Evolutionary conservation across 2,888 invertebrate genomes (phyloP).

Genomic region (Tigriopus californicus): DNA sequence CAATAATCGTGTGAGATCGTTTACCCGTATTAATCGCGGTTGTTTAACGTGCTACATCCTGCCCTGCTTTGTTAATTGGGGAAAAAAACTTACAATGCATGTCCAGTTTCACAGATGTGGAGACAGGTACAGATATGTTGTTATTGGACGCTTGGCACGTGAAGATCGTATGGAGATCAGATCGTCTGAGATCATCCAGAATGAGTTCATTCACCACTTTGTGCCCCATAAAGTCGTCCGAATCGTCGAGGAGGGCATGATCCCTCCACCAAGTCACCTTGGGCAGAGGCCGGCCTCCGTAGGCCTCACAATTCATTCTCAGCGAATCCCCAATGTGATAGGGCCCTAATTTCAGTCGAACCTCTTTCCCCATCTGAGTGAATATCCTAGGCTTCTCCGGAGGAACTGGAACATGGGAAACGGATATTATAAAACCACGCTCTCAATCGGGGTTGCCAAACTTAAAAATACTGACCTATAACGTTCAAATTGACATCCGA

Average conservation of each 20-base stretch:
- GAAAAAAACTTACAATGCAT: slow-evolving; percentile 63
- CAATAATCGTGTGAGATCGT: no score
- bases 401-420: slow-evolving; percentile 17
- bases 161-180: slow-evolving; percentile 62
- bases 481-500: slow-evolving; percentile 4
- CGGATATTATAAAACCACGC: no score
- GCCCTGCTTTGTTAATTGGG: no score
- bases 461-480: slow-evolving; percentile 2
- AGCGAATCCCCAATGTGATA: slow-evolving; percentile 18
- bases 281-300: slow-evolving; percentile 16
- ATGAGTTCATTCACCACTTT: slow-evolving; percentile 24
- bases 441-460: not conserved
- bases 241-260: slow-evolving; percentile 4
- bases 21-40: no score
- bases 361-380: slow-evolving; percentile 11
- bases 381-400: slow-evolving; percentile 18
- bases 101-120: slow-evolving; percentile 63
- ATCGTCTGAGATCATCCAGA: slow-evolving; percentile 42
- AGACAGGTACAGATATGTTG: slow-evolving; percentile 53
- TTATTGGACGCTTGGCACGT: slow-evolving; percentile 71
- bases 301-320: slow-evolving; percentile 18
- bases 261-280: slow-evolving; percentile 13
- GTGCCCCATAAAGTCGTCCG: not conserved
- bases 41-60: no score
- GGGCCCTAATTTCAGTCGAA: slow-evolving; percentile 19